Conservation (phyloP, 2,797 vertebrate species). For the Anguilla pacifica region DNA sequence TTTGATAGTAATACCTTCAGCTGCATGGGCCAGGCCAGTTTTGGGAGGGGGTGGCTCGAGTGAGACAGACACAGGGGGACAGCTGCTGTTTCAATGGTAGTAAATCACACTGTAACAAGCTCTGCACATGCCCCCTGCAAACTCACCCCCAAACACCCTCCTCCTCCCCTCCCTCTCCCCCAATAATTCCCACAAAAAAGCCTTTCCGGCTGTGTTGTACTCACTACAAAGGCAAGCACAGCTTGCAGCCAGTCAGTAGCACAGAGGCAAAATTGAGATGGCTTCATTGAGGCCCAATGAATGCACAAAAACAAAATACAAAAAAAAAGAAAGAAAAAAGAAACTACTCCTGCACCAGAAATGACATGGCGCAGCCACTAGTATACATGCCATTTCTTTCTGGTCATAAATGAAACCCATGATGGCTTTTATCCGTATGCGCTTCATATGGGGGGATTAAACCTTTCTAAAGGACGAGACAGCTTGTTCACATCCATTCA, state of each 20-base stretch:
- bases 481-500: neutral
- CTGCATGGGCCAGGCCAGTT: conserved; percentile 40
- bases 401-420: neutral
- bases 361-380: conserved; percentile 25
- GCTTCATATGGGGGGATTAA: neutral
- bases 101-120: conserved; percentile 97
- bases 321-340: conserved; percentile 63
- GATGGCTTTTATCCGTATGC: neutral
- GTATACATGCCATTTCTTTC: neutral
- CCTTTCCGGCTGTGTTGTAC: conserved; percentile 78
- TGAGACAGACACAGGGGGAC: conserved; percentile 82
- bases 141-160: conserved; percentile 12
- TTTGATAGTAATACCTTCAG: neutral
- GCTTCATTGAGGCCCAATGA: conserved; percentile 76
- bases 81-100: conserved; percentile 98
- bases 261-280: conserved; percentile 78
- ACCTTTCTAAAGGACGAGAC: neutral
- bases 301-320: neutral
- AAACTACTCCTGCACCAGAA: conserved; percentile 22
- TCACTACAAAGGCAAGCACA: conserved; percentile 85
- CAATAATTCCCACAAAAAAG: conserved; percentile 27
- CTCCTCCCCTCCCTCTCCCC: neutral
- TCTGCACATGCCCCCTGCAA: conserved; percentile 60
- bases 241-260: conserved; percentile 82
- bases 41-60: conserved; percentile 57